A percentile compares a stretch with the other conserved stretches of the same genome.
Evolutionary conservation across 2,888 invertebrate genomes (phyloP).

Genomic region (Drosophila histrio): DNA sequence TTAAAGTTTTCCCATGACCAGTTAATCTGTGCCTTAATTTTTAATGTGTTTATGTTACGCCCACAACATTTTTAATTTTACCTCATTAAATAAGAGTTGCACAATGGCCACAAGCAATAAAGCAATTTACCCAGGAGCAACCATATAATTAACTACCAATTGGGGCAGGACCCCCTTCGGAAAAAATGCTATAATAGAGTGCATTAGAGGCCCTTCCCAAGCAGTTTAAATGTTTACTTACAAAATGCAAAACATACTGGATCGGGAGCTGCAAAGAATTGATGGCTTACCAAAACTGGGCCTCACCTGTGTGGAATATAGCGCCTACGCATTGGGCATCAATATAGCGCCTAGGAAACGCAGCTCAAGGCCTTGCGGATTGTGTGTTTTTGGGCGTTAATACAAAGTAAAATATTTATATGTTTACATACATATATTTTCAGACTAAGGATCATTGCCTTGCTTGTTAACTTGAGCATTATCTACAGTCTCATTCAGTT

Average conservation of each 20-base stretch:
- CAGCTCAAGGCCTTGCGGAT: conserved; percentile 45
- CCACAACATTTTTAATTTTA: conserved; percentile 38
- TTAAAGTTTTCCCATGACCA: background rate
- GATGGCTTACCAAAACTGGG: conserved; percentile 52
- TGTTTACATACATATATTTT: background rate
- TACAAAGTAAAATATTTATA: background rate
- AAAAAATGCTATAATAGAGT: conserved; percentile 50
- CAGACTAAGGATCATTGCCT: conserved; percentile 38
- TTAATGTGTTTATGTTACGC: conserved; percentile 60
- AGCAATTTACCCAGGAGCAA: conserved; percentile 53
- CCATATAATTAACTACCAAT: conserved; percentile 67
- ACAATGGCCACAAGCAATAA: conserved; percentile 47
- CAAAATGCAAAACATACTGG: conserved; percentile 53
- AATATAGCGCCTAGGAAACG: conserved; percentile 67
- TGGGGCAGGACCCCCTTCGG: conserved; percentile 28
- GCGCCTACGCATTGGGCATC: conserved; percentile 59
- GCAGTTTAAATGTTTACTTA: conserved; percentile 36
- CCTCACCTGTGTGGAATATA: conserved; percentile 63
- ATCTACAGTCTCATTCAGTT: conserved; percentile 58
- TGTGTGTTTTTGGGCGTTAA: conserved; percentile 42
- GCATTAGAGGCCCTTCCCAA: background rate
- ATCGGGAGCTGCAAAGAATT: conserved; percentile 55
- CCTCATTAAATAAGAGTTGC: conserved; percentile 37
- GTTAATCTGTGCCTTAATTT: conserved; percentile 27
- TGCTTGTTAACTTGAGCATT: conserved; percentile 48